Evolutionary conservation across 2,888 invertebrate species (phyloP), one percentile per base, ranked within the genome.

Genomic region (Creontiades dilutus): DNA sequence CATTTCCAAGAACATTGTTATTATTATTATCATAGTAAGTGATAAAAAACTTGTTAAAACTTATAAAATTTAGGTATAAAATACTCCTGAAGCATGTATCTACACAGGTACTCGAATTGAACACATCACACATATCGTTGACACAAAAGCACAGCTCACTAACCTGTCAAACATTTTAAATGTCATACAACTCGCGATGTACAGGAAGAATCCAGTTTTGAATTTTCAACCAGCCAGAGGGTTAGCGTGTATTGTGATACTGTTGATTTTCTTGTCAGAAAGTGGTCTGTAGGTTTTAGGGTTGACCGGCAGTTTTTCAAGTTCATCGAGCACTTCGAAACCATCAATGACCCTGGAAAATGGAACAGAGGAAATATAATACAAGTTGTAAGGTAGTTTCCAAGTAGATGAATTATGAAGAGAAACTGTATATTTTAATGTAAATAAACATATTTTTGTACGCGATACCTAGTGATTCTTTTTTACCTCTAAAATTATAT

Each of bases 221-320:
- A 87, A 80, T 48, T n/a, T 82, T 91, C 78, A 91, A 27, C 90
- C 90, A 9, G 99, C 99, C 92, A 99, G 94, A 19, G 99, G 99
- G 95, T 99, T 99, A 4, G 99, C 99, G 94, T 99, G 99, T 93
- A 99, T 98, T 11, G 98, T 99, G 16, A 99, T 95, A 92, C 95
- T 96, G 92, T 97, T 97, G 92, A 99, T 97, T 93, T 96, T 95
- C 47, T 96, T 97, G 93, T 99, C 99, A 61, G 95, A 95, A 0
- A 98, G 93, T 0, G 99, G 99, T 92, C 96, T 95, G 93, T 95
- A 98, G 92, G 97, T 98, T 94, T 99, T 99, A 5, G 98, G 97
- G 94, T 99, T 98, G 0, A 99, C 99, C 86, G 97, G 96, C 91
- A 98, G 94, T 93, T 98, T 99, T 94, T 99, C 99, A 91, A 99